Evolutionary conservation across 2,888 invertebrate species (phyloP).

Genomic region (Apamea monoglypha): DNA sequence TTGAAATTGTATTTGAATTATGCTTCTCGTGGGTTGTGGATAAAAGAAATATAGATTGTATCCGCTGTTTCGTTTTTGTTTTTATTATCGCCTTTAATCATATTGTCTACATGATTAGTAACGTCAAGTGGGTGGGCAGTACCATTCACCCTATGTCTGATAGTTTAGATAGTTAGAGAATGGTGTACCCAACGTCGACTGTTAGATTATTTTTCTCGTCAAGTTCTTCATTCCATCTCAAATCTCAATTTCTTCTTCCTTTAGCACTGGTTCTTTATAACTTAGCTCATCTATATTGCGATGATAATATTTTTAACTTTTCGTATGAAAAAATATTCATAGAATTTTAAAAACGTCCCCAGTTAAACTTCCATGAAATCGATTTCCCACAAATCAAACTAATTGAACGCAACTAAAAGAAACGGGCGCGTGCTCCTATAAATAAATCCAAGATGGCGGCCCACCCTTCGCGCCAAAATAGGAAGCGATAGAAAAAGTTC

Average conservation of each 20-base stretch:
- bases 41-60: conserved; percentile 42
- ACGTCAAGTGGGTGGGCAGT: conserved; percentile 24
- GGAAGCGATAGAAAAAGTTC: conserved; percentile 74
- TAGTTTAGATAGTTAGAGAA: conserved; percentile 2
- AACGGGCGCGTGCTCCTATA: conserved; percentile 79
- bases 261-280: background rate
- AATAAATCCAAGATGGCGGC: conserved; percentile 81
- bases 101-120: conserved; percentile 30
- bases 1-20: conserved; percentile 24
- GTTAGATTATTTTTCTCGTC: background rate
- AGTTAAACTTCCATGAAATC: conserved; percentile 63
- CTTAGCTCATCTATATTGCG: background rate
- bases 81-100: conserved; percentile 22
- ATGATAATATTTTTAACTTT: background rate
- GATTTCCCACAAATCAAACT: conserved; percentile 82
- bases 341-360: conserved; percentile 24
- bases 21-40: conserved; percentile 10
- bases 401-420: conserved; percentile 83
- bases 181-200: background rate
- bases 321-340: conserved; percentile 27
- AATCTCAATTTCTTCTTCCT: background rate
- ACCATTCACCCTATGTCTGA: conserved; percentile 2
- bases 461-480: conserved; percentile 75
- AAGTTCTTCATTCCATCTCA: background rate
- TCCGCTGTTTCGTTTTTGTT: conserved; percentile 22